Percentiles rank a stretch among this genome's conserved stretches.
These are phyloP conservation scores for Drosophila percnosoma DNA, from an alignment of 2,888 invertebrate genomes.

Conservation along the genomic window DNA sequence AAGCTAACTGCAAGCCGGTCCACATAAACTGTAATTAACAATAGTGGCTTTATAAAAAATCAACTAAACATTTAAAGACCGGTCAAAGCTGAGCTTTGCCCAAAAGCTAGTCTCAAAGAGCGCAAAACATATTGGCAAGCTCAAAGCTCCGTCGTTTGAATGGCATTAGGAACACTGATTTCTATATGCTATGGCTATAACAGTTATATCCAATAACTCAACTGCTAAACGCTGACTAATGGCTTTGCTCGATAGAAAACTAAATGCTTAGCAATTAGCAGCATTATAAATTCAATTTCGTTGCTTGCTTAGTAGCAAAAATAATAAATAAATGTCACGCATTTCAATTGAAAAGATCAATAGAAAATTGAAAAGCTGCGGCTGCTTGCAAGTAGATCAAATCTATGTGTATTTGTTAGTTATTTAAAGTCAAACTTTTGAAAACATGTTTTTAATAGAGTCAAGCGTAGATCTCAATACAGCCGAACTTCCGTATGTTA, in stretches of 20 bases:
- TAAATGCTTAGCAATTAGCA: slow-evolving; percentile 56
- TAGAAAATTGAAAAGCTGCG: not conserved
- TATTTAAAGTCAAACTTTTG: not conserved
- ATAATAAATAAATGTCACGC: slow-evolving; percentile 38
- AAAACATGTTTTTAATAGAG: not conserved
- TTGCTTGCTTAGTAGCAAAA: not conserved
- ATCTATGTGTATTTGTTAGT: not conserved
- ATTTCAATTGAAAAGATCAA: slow-evolving; percentile 20
- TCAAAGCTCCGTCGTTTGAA: slow-evolving; percentile 24
- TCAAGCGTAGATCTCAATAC: not conserved
- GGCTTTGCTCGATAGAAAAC: slow-evolving; percentile 20
- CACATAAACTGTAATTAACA: slow-evolving; percentile 30
- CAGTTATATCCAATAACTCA: not conserved
- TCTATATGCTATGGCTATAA: not conserved
- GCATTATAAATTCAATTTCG: slow-evolving; percentile 13
- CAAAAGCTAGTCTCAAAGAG: slow-evolving; percentile 32
- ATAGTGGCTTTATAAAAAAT: slow-evolving; percentile 49
- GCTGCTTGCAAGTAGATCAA: not conserved
- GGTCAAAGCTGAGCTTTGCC: slow-evolving; percentile 49
- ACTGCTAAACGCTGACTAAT: slow-evolving; percentile 47
- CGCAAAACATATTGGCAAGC: slow-evolving; percentile 2
- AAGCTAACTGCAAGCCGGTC: slow-evolving; percentile 35
- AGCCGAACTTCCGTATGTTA: not conserved
- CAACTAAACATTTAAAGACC: slow-evolving; percentile 28
- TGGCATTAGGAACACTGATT: not conserved